These are phyloP conservation scores for Protophormia terraenovae DNA, from an alignment of 2,888 invertebrate genomes.

Conservation along the genomic window DNA sequence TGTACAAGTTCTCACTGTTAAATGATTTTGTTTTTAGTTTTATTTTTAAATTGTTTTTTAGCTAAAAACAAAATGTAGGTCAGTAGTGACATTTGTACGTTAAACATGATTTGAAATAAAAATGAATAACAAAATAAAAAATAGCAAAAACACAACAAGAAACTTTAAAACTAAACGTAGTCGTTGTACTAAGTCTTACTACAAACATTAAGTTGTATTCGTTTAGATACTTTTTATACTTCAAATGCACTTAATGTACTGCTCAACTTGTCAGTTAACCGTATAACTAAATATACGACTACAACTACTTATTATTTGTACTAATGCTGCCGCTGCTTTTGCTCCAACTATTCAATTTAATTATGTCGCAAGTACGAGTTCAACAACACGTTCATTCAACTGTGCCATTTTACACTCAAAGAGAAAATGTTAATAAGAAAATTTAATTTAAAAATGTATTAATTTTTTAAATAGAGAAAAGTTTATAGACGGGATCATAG, in stretches of 20 bases:
- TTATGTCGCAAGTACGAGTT: conserved; percentile 67
- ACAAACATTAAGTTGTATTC: conserved; percentile 44
- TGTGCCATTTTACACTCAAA: conserved; percentile 5
- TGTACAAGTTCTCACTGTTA: conserved; percentile 55
- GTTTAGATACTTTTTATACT: conserved; percentile 39
- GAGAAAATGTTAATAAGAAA: neutral
- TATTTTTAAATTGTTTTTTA: conserved; percentile 6
- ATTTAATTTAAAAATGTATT: neutral
- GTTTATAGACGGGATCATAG: neutral
- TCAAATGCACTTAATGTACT: conserved; percentile 55
- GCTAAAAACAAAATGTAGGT: conserved; percentile 60
- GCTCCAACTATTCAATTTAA: conserved; percentile 63
- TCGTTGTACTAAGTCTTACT: neutral
- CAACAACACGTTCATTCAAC: conserved; percentile 61
- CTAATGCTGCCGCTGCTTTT: conserved; percentile 70
- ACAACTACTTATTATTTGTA: conserved; percentile 56
- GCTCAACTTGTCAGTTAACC: conserved; percentile 47
- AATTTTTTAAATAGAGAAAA: neutral
- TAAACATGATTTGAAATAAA: conserved; percentile 31
- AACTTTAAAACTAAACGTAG: conserved; percentile 22
- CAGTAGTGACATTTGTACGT: conserved; percentile 63
- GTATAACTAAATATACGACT: conserved; percentile 15
- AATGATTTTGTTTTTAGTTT: conserved; percentile 19
- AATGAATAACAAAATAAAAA: neutral
- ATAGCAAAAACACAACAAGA: neutral